phyloP scores from a whole-genome alignment of 1,140 invertebrate species.

The Sycophaga agraensis region DNA sequence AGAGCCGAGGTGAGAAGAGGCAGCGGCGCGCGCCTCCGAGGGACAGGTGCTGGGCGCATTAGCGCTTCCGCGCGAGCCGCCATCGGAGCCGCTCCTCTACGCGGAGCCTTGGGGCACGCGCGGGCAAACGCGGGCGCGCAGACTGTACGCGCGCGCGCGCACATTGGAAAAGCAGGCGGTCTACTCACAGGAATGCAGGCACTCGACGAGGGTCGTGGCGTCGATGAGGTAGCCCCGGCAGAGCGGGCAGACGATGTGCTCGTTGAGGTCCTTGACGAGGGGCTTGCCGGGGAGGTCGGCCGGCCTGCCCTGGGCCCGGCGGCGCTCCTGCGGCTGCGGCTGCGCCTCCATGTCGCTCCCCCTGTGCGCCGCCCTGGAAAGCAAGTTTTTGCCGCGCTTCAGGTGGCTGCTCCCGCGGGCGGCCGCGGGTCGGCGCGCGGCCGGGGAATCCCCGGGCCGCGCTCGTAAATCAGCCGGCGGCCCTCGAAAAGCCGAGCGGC shows the following conservation, averaged over 20 bases:
- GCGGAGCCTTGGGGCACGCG: too few relatives aligned
- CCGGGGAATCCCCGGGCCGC: too few relatives aligned
- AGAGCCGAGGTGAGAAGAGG: too few relatives aligned
- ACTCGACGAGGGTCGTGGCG: conserved; percentile 79
- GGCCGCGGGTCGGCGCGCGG: too few relatives aligned
- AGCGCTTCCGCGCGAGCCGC: too few relatives aligned
- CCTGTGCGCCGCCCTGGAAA: conserved; percentile 17
- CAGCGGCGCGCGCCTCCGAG: too few relatives aligned
- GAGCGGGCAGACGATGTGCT: conserved; percentile 71
- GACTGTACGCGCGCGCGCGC: too few relatives aligned
- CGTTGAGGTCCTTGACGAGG: conserved; percentile 65
- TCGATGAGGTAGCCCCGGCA: conserved; percentile 80
- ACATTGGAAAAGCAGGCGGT: conserved; percentile 33
- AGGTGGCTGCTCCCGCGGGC: too few relatives aligned
- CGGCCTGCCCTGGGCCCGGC: background rate
- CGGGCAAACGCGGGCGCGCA: background rate
- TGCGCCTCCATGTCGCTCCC: conserved; percentile 11
- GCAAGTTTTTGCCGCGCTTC: conserved; percentile 19
- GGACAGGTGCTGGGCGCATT: too few relatives aligned
- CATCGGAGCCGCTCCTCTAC: too few relatives aligned
- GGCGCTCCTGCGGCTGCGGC: background rate
- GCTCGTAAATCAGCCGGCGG: background rate
- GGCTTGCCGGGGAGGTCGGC: conserved; percentile 39
- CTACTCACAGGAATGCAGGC: conserved; percentile 79
- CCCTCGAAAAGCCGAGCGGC: background rate